Evolutionary conservation across 2,888 invertebrate species (phyloP).

Genomic region (Ceriagrion tenellum): DNA sequence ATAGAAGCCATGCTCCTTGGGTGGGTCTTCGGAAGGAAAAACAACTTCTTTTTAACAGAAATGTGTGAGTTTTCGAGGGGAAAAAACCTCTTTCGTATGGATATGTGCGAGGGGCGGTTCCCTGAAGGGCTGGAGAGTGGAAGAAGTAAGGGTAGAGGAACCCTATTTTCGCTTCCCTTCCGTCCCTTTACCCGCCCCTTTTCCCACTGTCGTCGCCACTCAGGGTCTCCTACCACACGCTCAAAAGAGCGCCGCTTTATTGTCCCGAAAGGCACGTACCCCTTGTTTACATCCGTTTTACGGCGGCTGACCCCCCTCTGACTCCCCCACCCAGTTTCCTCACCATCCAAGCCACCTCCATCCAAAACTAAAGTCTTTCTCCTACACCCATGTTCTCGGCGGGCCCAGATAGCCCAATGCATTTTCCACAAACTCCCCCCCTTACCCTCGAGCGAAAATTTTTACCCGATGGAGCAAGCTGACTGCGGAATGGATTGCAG

Average conservation of each 20-base stretch:
- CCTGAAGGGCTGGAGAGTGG: not conserved
- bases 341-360: not conserved
- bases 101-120: not conserved
- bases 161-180: not conserved
- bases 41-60: too few relatives aligned
- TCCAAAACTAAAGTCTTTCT: not conserved
- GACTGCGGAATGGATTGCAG: conserved; percentile 17
- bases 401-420: not conserved
- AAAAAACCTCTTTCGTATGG: too few relatives aligned
- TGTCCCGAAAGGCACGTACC: not conserved
- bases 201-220: not conserved
- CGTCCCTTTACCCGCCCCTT: not conserved
- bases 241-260: not conserved
- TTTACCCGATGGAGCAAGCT: not conserved
- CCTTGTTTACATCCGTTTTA: conserved; percentile 32
- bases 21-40: not conserved
- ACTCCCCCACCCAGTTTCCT: not conserved
- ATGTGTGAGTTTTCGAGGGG: too few relatives aligned
- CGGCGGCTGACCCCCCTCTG: not conserved
- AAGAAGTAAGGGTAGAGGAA: not conserved
- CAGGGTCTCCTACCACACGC: not conserved
- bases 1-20: not conserved
- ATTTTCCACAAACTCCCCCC: not conserved
- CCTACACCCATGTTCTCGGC: not conserved
- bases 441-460: not conserved